Percentiles rank a stretch among this genome's conserved stretches.
Evolutionary conservation across 2,113 vertebrate genomes (phyloP).

Genomic region (Platichthys flesus): DNA sequence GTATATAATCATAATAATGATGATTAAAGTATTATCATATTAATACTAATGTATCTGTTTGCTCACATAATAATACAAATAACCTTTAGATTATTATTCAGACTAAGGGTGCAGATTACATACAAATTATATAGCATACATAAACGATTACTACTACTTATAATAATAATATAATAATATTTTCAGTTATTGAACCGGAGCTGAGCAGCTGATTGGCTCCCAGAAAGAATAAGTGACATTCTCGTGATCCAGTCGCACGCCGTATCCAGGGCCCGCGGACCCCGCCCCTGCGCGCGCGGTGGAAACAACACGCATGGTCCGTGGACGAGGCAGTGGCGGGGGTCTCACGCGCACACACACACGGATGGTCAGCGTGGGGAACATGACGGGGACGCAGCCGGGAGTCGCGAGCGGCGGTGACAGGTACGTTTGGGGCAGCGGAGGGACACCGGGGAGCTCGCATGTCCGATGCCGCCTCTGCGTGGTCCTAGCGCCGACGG

Average conservation of each 20-base stretch:
- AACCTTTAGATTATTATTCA: too few species aligned
- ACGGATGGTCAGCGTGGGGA: background rate
- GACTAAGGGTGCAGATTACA: too few species aligned
- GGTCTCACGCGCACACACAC: background rate
- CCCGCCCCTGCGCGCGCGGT: constrained; percentile 65
- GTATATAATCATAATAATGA: too few species aligned
- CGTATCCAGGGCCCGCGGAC: constrained; percentile 67
- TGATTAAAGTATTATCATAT: too few species aligned
- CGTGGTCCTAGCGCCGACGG: constrained; percentile 55
- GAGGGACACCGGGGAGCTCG: background rate
- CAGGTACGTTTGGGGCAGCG: constrained; percentile 45
- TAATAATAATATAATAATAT: too few species aligned
- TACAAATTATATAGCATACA: too few species aligned
- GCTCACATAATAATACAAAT: too few species aligned
- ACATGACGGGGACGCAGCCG: constrained; percentile 23
- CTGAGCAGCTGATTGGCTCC: constrained; percentile 63
- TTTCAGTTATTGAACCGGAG: background rate
- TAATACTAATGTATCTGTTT: too few species aligned
- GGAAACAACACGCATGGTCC: constrained; percentile 73
- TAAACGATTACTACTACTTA: too few species aligned
- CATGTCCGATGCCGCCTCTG: constrained; percentile 29
- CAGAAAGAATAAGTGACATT: constrained; percentile 49
- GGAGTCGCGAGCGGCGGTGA: background rate
- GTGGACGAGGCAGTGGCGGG: background rate
- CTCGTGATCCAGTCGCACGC: constrained; percentile 59